Percentiles rank a stretch among this genome's conserved stretches.
phyloP scores from a whole-genome alignment of 2,113 vertebrate species.

The Forbesichthys papilliferus region DNA sequence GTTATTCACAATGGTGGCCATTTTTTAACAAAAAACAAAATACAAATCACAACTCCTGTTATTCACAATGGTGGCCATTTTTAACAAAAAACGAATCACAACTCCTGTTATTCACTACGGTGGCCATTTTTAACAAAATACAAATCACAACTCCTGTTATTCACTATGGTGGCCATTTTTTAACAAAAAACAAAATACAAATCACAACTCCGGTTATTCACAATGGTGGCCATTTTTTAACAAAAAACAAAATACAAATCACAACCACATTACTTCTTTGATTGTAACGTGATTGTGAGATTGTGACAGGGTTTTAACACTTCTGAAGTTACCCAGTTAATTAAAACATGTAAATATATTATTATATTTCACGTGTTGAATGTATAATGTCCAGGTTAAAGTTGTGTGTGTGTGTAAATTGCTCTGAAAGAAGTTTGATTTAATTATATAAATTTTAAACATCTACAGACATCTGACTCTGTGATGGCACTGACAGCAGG shows the following conservation, averaged over 20 bases:
- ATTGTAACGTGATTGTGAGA: neutral
- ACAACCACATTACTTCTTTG: neutral
- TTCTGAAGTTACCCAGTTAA: neutral
- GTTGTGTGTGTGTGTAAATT: neutral
- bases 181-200: too few species aligned
- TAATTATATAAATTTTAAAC: neutral
- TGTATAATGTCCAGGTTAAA: neutral
- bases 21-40: too few species aligned
- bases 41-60: neutral
- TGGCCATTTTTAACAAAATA: neutral
- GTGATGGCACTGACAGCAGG: neutral
- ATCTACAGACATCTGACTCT: constrained; percentile 3
- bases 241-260: too few species aligned
- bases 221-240: neutral
- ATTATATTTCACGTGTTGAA: neutral
- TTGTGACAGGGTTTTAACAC: neutral
- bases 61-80: neutral
- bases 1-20: neutral
- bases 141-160: too few species aligned
- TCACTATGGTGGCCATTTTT: too few species aligned
- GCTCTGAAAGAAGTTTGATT: neutral
- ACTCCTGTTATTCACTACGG: neutral
- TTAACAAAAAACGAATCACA: too few species aligned
- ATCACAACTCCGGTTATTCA: neutral
- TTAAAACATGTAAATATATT: neutral